A percentile compares a stretch with the other conserved stretches of the same genome.
Conservation (phyloP, 2,888 invertebrate genomes). For the Sturmia bella region DNA sequence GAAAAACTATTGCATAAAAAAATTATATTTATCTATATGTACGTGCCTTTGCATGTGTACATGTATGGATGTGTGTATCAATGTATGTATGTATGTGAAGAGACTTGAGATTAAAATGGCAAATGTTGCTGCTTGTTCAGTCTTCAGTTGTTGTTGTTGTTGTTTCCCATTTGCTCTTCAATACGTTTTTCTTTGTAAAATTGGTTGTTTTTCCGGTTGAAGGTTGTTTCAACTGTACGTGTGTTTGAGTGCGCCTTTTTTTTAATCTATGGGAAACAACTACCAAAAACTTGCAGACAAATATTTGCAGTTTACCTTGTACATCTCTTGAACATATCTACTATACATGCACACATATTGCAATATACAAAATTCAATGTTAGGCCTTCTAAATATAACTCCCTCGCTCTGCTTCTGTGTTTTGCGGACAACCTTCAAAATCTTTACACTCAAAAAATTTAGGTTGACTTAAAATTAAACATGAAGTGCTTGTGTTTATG, state of each 20-base stretch:
- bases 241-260: not conserved
- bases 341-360: not conserved
- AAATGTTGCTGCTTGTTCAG: slow-evolving; percentile 21
- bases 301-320: slow-evolving; percentile 59
- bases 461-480: not conserved
- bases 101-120: slow-evolving; percentile 27
- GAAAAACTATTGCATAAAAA: not conserved
- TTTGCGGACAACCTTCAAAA: slow-evolving; percentile 46
- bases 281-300: slow-evolving; percentile 36
- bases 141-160: too few species aligned
- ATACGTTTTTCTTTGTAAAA: slow-evolving; percentile 12
- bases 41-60: not conserved
- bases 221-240: slow-evolving; percentile 46
- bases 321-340: slow-evolving; percentile 58
- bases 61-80: not conserved
- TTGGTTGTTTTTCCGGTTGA: slow-evolving; percentile 55
- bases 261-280: slow-evolving; percentile 2
- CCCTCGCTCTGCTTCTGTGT: slow-evolving; percentile 41
- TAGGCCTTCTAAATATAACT: slow-evolving; percentile 51
- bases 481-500: too few species aligned
- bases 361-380: slow-evolving; percentile 16
- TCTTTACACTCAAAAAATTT: slow-evolving; percentile 49
- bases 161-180: slow-evolving; percentile 29
- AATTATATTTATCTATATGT: slow-evolving; percentile 5
- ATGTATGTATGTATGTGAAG: not conserved